Evolutionary conservation across 2,888 invertebrate genomes (phyloP), one percentile per base, ranked within the genome.

Genomic region (Alviniconcha strummeri): DNA sequence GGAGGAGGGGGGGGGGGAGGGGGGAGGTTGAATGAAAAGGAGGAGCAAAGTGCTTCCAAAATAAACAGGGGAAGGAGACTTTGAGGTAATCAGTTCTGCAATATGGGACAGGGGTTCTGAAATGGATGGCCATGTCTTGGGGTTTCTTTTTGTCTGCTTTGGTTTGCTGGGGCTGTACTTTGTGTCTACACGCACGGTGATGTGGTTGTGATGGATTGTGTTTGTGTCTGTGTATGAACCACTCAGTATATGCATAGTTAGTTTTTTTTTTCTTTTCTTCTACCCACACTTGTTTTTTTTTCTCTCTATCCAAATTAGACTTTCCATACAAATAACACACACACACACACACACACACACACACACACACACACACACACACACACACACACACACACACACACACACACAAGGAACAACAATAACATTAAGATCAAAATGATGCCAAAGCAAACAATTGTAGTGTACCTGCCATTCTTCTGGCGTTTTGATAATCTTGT

Each of bases 401-500:
- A 72, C 5, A 8, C 7, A 8, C 36, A 19, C 5, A 2, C 19
- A 9, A 74, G 15, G 7, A n/a, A 13, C 13, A 67, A 67, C n/a
- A 67, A 67, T 4, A 67, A 36, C 36, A 7, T 67, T 67, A 9
- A 67, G 64, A 64, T n/a, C 5, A n/a, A n/a, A 67, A 17, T 11
- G 67, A 17, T 17, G n/a, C 11, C 67, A 67, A 36, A 36, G 36
- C 36, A 9, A 64, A 11, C 67, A 67, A 67, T 5, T 17, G 67
- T 5, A 67, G 67, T n/a, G 85, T 87, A 92, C 93, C 89, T 92
- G 88, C 94, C 94, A 94, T 84, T 93, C 91, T 13, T 90, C 88
- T 69, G 91, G 89, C 74, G 89, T 90, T 81, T 91, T 90, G 5
- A 93, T 87, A 80, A 94, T 93, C 86, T 94, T 94, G 86, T 93